These are phyloP conservation scores for Trigoniulus corallinus DNA, from an alignment of 1,140 invertebrate species.

Conservation along the genomic window DNA sequence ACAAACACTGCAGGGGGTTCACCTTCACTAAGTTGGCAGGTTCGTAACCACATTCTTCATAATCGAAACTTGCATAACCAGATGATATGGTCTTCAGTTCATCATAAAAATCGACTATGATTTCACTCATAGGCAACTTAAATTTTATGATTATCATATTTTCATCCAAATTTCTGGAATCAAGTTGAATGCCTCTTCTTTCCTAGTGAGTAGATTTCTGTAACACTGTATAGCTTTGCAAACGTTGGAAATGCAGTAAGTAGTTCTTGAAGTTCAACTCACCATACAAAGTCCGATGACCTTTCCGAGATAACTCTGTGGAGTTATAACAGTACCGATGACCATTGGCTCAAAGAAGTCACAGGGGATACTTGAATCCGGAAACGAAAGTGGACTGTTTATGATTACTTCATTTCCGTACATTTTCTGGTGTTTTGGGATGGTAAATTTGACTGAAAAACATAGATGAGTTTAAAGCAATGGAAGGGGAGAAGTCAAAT, in stretches of 20 bases:
- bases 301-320: conserved; percentile 33
- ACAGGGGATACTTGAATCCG: conserved; percentile 43
- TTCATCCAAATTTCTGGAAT: conserved; percentile 61
- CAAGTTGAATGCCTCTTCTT: conserved; percentile 54
- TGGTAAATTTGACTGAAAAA: conserved; percentile 28
- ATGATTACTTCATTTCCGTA: conserved; percentile 53
- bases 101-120: conserved; percentile 91
- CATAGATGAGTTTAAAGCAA: no score
- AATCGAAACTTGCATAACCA: conserved; percentile 95
- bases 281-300: conserved; percentile 30
- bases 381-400: conserved; percentile 70
- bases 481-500: no score
- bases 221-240: neutral
- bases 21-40: conserved; percentile 52
- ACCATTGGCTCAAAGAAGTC: conserved; percentile 80
- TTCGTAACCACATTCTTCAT: conserved; percentile 77
- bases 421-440: conserved; percentile 45
- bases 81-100: conserved; percentile 71
- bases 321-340: conserved; percentile 73
- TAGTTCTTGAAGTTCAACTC: conserved; percentile 9
- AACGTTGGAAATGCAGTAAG: neutral
- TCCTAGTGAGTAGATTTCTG: conserved; percentile 38
- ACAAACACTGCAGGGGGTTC: no score
- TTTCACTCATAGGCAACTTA: conserved; percentile 75
- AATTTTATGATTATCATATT: conserved; percentile 62